Conservation (phyloP, 2,888 invertebrate species). For the Mythimna impura region DNA sequence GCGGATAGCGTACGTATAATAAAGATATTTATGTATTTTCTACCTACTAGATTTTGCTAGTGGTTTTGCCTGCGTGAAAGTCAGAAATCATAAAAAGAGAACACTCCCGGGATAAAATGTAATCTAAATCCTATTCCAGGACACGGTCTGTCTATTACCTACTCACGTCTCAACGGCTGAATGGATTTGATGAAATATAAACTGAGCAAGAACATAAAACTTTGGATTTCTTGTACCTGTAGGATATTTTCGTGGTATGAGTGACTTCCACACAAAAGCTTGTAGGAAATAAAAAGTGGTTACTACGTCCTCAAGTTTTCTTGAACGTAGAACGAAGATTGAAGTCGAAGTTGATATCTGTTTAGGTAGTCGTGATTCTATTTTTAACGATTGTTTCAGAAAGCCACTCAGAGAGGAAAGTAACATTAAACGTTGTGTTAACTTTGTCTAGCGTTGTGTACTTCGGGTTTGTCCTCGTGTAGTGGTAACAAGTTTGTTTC, state of each 20-base stretch:
- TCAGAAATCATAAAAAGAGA: too few relatives aligned
- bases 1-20: neutral
- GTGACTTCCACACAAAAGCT: neutral
- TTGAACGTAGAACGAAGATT: too few relatives aligned
- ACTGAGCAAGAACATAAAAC: neutral
- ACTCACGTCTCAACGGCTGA: neutral
- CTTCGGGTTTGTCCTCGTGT: conserved; percentile 36
- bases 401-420: conserved; percentile 8
- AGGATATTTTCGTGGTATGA: neutral
- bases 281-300: neutral
- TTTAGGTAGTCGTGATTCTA: neutral
- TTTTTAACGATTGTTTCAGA: conserved; percentile 8
- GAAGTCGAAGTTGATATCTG: too few relatives aligned
- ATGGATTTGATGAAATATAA: neutral
- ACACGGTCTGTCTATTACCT: too few relatives aligned
- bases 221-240: neutral
- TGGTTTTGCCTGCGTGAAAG: too few relatives aligned
- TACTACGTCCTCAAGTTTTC: too few relatives aligned
- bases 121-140: too few relatives aligned
- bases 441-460: conserved; percentile 16
- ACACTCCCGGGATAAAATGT: too few relatives aligned
- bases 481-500: conserved; percentile 40
- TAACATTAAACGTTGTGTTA: conserved; percentile 11
- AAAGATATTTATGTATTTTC: too few relatives aligned
- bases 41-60: neutral